Evolutionary conservation across 2,888 invertebrate genomes (phyloP), one percentile per base, ranked within the genome.

Genomic region (Philopedon plagiatum): DNA sequence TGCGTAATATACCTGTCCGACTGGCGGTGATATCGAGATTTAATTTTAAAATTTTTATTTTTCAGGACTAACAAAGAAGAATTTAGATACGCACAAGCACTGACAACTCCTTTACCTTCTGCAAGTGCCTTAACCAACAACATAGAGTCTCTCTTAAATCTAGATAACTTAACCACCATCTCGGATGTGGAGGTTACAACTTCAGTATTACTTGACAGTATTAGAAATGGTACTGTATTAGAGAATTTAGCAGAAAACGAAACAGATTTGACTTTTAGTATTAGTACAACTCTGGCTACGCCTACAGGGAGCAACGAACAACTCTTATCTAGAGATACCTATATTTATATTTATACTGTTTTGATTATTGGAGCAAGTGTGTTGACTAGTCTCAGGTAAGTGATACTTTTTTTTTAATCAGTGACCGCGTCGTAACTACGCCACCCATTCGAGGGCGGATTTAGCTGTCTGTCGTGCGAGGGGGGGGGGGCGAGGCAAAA

Each of bases 51-150:
- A n/a, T n/a, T n/a, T n/a, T n/a, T n/a, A n/a, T n/a, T n/a, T 37
- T 67, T 62, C 56, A 73, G 73, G 73, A 72, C 74, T 1, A 74
- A 74, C 26, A 63, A 63, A 65, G 74, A 70, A 54, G 74, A 73
- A 64, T n/a, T 54, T 23, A 57, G 64, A 58, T 57, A 70, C 18
- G 11, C 32, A 15, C 51, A 68, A 5, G 5, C 9, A 60, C 3
- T 9, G 4, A 34, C 58, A 0, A 21, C 46, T 9, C n/a, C 15
- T 29, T 54, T 54, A 54, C 46, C 32, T 15, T 21, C 51, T 9
- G 18, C 15, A 15, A 54, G 29, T 54, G 18, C 29, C 29, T 54
- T 29, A 18, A 13, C 11, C 2, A 18, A 54, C 51, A 29, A 51
- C n/a, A n/a, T n/a, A n/a, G n/a, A n/a, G n/a, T n/a, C n/a, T n/a